These are phyloP conservation scores for Actenoides hombroni DNA, from an alignment of 2,113 vertebrate genomes.

Conservation along the genomic window DNA sequence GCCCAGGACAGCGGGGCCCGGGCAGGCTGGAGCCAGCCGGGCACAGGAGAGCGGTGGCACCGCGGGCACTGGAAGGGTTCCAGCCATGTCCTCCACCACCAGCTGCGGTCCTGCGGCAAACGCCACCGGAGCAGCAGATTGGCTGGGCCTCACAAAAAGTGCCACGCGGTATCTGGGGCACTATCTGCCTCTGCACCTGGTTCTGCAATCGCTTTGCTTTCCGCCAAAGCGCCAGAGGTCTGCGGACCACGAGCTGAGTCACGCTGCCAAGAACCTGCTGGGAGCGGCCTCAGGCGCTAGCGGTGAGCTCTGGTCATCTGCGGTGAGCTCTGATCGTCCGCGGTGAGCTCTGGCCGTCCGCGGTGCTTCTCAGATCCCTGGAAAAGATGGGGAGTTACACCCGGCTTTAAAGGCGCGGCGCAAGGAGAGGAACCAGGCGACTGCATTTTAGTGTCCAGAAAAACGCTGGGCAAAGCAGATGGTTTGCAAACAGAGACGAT, in stretches of 20 bases:
- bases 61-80: rapidly evolving
- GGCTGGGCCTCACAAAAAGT: neutral
- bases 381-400: too few species aligned
- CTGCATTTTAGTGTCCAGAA: neutral
- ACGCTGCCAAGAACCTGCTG: neutral
- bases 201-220: neutral
- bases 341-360: rapidly evolving
- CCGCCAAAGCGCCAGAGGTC: neutral
- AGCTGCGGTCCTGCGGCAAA: rapidly evolving
- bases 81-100: neutral
- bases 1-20: neutral
- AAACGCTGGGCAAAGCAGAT: neutral
- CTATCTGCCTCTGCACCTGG: neutral
- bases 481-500: neutral
- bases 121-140: neutral
- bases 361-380: neutral
- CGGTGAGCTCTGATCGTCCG: neutral
- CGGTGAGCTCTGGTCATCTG: neutral
- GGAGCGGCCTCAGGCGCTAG: rapidly evolving
- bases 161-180: rapidly evolving
- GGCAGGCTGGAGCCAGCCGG: rapidly evolving
- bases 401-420: rapidly evolving
- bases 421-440: neutral
- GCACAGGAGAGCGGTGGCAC: rapidly evolving
- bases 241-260: neutral